Percentiles rank a stretch among this genome's conserved stretches.
phyloP scores from a whole-genome alignment of 1,140 invertebrate species.

The Trachymyrmex septentrionalis region DNA sequence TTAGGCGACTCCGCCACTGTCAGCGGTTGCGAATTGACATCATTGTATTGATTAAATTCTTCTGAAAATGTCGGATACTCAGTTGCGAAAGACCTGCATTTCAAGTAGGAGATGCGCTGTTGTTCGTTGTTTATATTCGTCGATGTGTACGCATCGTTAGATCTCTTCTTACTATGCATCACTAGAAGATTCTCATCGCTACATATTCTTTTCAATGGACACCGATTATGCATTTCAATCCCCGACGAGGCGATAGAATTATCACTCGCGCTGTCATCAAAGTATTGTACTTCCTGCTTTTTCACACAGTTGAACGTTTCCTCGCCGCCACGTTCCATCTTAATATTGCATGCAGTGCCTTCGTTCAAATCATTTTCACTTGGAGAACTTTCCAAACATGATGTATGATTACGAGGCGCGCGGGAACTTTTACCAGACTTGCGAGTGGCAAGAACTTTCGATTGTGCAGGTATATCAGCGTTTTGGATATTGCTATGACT shows the following conservation, averaged over 20 bases:
- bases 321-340: slow-evolving; percentile 11
- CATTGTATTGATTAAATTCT: slow-evolving; percentile 49
- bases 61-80: slow-evolving; percentile 14
- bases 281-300: slow-evolving; percentile 30
- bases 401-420: not conserved
- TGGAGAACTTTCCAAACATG: slow-evolving; percentile 3
- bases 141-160: slow-evolving; percentile 20
- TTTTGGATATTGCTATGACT: not conserved
- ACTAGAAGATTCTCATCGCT: slow-evolving; percentile 58
- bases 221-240: slow-evolving; percentile 12
- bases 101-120: slow-evolving; percentile 41
- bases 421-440: not conserved
- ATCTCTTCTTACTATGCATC: slow-evolving; percentile 62
- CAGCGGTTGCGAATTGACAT: slow-evolving; percentile 1
- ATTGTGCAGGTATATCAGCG: not conserved
- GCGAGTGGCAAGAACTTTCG: not conserved
- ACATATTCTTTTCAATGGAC: slow-evolving; percentile 66
- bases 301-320: not conserved
- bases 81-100: slow-evolving; percentile 41
- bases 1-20: slow-evolving; percentile 52
- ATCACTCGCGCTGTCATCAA: slow-evolving; percentile 12
- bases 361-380: not conserved
- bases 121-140: slow-evolving; percentile 16
- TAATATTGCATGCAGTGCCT: slow-evolving; percentile 14
- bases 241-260: not conserved